These are phyloP conservation scores for Ceratina japonica DNA, from an alignment of 1,140 invertebrate genomes.

Conservation along the genomic window DNA sequence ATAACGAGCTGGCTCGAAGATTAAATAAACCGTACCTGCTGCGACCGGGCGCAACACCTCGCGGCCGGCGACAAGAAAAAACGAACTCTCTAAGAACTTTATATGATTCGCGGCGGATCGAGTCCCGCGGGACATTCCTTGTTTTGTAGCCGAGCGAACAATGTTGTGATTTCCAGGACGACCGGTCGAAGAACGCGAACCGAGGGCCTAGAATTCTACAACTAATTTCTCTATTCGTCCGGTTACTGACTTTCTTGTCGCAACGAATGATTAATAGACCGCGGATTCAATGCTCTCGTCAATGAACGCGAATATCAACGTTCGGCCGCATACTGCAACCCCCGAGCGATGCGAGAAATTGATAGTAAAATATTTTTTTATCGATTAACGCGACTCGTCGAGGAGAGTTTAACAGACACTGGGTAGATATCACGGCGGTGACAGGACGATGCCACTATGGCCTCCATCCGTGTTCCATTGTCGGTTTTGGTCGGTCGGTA, in stretches of 20 bases:
- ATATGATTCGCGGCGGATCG: background rate
- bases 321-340: too few species aligned
- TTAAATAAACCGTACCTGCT: slow-evolving; percentile 30
- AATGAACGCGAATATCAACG: too few species aligned
- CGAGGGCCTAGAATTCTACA: slow-evolving; percentile 25
- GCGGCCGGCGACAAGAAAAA: background rate
- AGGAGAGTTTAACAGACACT: slow-evolving; percentile 33
- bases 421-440: slow-evolving; percentile 40
- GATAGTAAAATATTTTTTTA: too few species aligned
- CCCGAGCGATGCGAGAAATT: too few species aligned
- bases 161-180: slow-evolving; percentile 23
- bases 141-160: background rate
- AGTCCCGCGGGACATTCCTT: too few species aligned
- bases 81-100: slow-evolving; percentile 34
- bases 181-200: background rate
- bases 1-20: slow-evolving; percentile 34
- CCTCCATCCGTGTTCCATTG: slow-evolving; percentile 64
- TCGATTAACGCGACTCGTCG: background rate
- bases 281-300: too few species aligned
- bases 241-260: background rate
- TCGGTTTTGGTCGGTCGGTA: slow-evolving; percentile 61
- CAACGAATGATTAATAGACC: background rate
- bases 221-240: slow-evolving; percentile 20
- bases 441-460: slow-evolving; percentile 35
- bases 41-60: slow-evolving; percentile 36